Percentiles rank a stretch among this genome's conserved stretches.
These are phyloP conservation scores for Cephus spinipes DNA, from an alignment of 2,888 invertebrate genomes.

Conservation along the genomic window DNA sequence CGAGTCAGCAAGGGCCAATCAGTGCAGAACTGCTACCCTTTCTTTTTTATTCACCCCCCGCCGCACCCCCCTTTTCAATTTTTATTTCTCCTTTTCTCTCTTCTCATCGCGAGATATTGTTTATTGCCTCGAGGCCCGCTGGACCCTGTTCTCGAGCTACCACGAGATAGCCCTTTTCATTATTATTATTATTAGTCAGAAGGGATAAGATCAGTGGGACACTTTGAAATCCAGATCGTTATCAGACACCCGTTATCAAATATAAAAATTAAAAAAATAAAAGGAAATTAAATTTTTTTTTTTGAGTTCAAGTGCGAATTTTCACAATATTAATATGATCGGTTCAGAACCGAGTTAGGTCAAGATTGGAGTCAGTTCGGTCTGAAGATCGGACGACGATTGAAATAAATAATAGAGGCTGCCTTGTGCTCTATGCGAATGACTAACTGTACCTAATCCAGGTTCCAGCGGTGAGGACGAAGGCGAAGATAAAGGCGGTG, in stretches of 20 bases:
- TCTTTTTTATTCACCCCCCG: conserved; percentile 14
- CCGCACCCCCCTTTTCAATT: conserved; percentile 20
- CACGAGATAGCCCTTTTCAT: too few relatives aligned
- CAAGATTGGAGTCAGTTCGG: neutral
- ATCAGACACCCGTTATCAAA: too few relatives aligned
- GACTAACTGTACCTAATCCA: neutral
- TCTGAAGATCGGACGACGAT: neutral
- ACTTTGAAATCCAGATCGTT: too few relatives aligned
- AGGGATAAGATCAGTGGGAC: too few relatives aligned
- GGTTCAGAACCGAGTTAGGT: too few relatives aligned
- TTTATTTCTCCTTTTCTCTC: conserved; percentile 22
- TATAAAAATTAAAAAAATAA: too few relatives aligned
- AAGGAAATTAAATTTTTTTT: too few relatives aligned
- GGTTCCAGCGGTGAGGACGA: neutral
- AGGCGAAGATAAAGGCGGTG: neutral
- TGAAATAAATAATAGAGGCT: neutral
- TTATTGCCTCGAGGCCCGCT: neutral
- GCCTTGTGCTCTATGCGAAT: neutral
- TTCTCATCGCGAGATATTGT: conserved; percentile 5
- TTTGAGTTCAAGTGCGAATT: too few relatives aligned
- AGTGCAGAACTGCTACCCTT: conserved; percentile 39
- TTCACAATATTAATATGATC: too few relatives aligned
- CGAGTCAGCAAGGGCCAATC: conserved; percentile 43
- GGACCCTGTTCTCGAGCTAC: too few relatives aligned
- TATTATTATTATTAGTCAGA: too few relatives aligned